Percentiles rank a stretch among this genome's conserved stretches.
Conservation (phyloP, 2,888 invertebrate genomes). For the Clitarchus hookeri region DNA sequence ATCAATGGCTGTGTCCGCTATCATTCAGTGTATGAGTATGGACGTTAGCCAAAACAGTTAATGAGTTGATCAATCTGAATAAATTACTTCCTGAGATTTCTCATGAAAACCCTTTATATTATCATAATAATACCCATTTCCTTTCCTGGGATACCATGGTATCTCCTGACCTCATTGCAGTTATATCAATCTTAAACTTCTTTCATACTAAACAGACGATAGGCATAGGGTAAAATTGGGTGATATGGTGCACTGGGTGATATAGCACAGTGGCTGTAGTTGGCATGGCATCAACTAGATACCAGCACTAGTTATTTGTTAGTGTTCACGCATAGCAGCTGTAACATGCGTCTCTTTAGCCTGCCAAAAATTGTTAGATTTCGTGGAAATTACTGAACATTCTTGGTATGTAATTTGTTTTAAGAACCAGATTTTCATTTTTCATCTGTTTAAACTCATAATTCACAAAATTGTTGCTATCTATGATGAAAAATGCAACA, state of each 20-base stretch:
- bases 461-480: neutral
- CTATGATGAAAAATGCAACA: neutral
- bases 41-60: too few species aligned
- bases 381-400: neutral
- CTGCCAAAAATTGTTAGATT: neutral
- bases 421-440: neutral
- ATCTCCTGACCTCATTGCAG: too few species aligned
- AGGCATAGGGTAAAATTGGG: neutral
- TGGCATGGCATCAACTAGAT: neutral
- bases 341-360: neutral
- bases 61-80: too few species aligned
- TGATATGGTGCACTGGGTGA: neutral
- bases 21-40: too few species aligned
- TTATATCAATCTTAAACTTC: too few species aligned
- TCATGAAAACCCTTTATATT: too few species aligned
- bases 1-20: too few species aligned
- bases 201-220: too few species aligned
- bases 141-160: too few species aligned
- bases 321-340: neutral
- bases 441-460: neutral
- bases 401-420: neutral
- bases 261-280: neutral
- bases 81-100: too few species aligned
- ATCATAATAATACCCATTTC: too few species aligned
- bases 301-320: neutral